A percentile compares a stretch with the other conserved stretches of the same genome.
Conservation (phyloP, 2,888 invertebrate species). For the Scaptomyza parva region DNA sequence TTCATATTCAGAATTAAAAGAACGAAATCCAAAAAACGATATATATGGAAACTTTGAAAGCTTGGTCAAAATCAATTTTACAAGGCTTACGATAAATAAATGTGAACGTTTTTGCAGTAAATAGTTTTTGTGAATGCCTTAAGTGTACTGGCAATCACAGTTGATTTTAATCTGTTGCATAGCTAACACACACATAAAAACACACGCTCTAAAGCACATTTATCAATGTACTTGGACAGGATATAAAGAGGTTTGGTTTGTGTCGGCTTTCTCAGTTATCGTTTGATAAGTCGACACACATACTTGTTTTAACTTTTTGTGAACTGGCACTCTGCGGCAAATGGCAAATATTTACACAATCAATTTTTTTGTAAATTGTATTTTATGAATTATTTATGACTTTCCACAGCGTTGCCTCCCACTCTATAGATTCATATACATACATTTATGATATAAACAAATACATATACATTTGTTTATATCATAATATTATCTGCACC, state of each 20-base stretch:
- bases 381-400: conserved; percentile 77
- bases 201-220: conserved; percentile 50
- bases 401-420: not conserved
- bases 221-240: conserved; percentile 62
- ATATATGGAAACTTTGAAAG: no score
- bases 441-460: conserved; percentile 1
- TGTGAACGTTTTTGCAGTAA: not conserved
- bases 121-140: conserved; percentile 14
- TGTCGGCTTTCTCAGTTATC: conserved; percentile 14
- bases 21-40: not conserved
- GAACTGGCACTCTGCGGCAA: conserved; percentile 32
- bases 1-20: conserved; percentile 32
- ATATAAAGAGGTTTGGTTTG: conserved; percentile 38
- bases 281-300: conserved; percentile 20
- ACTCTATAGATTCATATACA: not conserved
- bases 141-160: conserved; percentile 7
- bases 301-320: conserved; percentile 13
- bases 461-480: no score
- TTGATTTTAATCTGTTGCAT: conserved; percentile 49
- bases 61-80: conserved; percentile 33
- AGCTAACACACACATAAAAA: not conserved
- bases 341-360: conserved; percentile 76
- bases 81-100: conserved; percentile 10
- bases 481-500: conserved; percentile 37
- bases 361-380: conserved; percentile 73